Percentiles rank a stretch among this genome's conserved stretches.
These are phyloP conservation scores for Phaethornis superciliosus DNA, from an alignment of 2,113 vertebrate genomes.

Conservation along the genomic window DNA sequence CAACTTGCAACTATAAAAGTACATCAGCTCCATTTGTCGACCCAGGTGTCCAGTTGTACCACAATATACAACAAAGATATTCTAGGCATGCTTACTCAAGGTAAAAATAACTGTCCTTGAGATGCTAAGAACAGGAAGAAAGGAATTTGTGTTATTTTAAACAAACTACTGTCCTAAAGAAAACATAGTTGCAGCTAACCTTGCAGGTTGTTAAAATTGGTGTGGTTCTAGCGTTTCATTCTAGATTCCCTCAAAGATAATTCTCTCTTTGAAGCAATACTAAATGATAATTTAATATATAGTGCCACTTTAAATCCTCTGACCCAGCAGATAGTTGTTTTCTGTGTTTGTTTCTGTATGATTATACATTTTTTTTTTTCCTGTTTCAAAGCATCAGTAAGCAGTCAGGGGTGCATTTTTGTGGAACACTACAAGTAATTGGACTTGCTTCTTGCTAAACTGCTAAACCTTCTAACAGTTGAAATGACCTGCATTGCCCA, in stretches of 20 bases:
- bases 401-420: constrained; percentile 8
- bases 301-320: not conserved
- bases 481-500: not conserved
- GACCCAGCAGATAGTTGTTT: not conserved
- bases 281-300: not conserved
- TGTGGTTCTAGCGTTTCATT: not conserved
- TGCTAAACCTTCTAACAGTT: constrained; percentile 16
- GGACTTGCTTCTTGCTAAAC: constrained; percentile 11
- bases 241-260: not conserved
- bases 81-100: not conserved
- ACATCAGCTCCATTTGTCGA: not conserved
- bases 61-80: not conserved
- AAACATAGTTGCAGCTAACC: not conserved
- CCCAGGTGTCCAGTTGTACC: not conserved
- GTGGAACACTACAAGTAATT: not conserved
- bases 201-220: not conserved
- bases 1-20: constrained; percentile 38
- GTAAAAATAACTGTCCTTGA: constrained; percentile 9
- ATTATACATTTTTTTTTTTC: not conserved
- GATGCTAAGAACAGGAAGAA: not conserved
- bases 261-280: not conserved
- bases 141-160: not conserved
- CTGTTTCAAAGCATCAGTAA: not conserved
- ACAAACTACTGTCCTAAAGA: not conserved
- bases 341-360: constrained; percentile 41